Conservation (phyloP, 2,113 vertebrate genomes). For the Muntiacus reevesi region DNA sequence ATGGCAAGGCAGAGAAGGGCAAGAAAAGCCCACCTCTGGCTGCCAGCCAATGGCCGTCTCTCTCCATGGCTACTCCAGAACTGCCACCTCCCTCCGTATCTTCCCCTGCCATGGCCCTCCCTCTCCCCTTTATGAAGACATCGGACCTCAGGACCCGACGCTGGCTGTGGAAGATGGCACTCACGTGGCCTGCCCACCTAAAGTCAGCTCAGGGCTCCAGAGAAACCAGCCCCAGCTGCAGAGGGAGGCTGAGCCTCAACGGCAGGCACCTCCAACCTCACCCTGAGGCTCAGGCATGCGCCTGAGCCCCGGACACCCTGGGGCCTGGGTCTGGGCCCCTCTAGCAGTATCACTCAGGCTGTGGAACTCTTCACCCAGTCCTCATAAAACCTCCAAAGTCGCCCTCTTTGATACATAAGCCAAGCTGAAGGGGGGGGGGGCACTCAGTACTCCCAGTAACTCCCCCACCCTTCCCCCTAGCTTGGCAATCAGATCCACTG, state of each 20-base stretch:
- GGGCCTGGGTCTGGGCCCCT: background rate
- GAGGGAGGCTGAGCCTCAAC: background rate
- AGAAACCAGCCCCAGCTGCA: background rate
- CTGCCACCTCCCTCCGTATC: background rate
- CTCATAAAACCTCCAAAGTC: background rate
- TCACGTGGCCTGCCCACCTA: background rate
- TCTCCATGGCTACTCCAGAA: background rate
- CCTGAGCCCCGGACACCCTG: background rate
- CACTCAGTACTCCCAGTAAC: background rate
- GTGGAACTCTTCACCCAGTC: background rate
- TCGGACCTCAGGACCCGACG: background rate
- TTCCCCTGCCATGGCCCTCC: background rate
- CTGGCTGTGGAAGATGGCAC: background rate
- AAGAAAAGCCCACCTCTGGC: background rate
- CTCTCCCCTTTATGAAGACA: background rate
- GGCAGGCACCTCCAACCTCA: background rate
- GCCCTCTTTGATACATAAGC: background rate
- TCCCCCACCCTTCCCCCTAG: background rate
- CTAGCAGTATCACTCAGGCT: background rate
- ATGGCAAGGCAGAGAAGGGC: background rate
- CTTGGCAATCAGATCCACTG: conserved; percentile 38
- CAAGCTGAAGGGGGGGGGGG: background rate
- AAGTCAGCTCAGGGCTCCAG: conserved; percentile 15
- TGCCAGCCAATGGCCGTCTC: background rate
- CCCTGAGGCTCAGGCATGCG: background rate